These are phyloP conservation scores for Sebastes cheni DNA, from an alignment of 2,797 vertebrate genomes.

Conservation along the genomic window DNA sequence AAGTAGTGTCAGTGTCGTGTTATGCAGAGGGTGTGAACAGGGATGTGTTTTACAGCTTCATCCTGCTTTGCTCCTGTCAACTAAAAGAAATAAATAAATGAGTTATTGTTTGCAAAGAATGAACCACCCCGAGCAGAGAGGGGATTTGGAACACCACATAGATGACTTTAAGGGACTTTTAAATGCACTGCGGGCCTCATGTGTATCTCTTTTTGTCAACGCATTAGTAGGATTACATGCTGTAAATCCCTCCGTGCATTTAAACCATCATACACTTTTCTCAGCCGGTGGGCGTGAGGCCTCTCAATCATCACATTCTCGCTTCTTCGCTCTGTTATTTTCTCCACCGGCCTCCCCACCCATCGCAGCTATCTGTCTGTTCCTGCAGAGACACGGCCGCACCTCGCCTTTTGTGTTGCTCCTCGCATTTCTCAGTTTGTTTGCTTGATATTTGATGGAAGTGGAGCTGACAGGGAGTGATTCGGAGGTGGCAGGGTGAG, in stretches of 20 bases:
- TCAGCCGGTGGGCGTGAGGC: background rate
- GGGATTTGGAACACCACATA: background rate
- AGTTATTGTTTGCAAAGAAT: background rate
- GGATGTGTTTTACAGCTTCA: conserved; percentile 33
- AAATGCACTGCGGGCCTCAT: background rate
- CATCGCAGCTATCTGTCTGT: conserved; percentile 51
- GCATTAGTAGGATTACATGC: background rate
- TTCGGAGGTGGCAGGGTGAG: background rate
- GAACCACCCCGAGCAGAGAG: background rate
- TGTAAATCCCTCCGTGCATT: background rate
- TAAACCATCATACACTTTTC: conserved; percentile 1
- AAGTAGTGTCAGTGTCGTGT: background rate
- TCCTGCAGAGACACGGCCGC: conserved; percentile 54
- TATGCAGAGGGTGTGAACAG: background rate
- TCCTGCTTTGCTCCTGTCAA: conserved; percentile 27
- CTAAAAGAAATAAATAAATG: background rate
- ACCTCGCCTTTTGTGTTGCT: conserved; percentile 24
- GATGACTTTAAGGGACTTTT: background rate
- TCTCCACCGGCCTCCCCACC: conserved; percentile 34
- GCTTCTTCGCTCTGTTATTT: background rate
- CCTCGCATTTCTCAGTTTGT: background rate
- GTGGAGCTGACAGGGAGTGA: conserved; percentile 16
- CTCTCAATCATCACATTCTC: background rate
- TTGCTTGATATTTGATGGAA: conserved; percentile 10
- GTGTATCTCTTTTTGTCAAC: background rate